These are phyloP conservation scores for Lomographa bimaculata DNA, from an alignment of 2,888 invertebrate species.

Conservation along the genomic window DNA sequence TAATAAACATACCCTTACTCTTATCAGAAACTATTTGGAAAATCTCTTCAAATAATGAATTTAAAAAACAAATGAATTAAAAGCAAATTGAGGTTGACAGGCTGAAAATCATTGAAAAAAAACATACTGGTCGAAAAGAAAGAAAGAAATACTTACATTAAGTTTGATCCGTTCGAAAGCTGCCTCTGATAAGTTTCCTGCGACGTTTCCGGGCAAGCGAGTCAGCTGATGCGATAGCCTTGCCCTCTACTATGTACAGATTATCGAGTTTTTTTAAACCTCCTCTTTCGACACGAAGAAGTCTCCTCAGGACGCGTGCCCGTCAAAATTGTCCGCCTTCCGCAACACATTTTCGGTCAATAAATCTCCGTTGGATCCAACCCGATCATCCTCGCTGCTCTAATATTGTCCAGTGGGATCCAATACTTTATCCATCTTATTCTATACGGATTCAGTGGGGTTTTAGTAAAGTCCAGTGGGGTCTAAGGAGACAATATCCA, in stretches of 20 bases:
- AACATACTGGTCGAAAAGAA: too few species aligned
- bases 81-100: background rate
- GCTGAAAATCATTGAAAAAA: too few species aligned
- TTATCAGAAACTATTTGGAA: constrained; percentile 11
- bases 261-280: constrained; percentile 51
- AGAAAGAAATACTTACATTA: constrained; percentile 52
- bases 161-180: constrained; percentile 34
- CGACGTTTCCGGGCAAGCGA: constrained; percentile 65
- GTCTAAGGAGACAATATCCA: constrained; percentile 75
- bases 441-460: constrained; percentile 71
- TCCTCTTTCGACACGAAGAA: constrained; percentile 76
- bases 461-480: constrained; percentile 77
- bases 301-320: constrained; percentile 74
- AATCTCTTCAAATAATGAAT: constrained; percentile 5
- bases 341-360: constrained; percentile 77
- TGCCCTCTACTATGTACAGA: constrained; percentile 73
- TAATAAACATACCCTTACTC: too few species aligned
- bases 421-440: constrained; percentile 59
- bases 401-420: constrained; percentile 75
- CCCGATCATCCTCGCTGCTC: constrained; percentile 61
- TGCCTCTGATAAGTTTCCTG: constrained; percentile 38
- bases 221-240: constrained; percentile 79
- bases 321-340: constrained; percentile 68
- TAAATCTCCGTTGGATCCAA: constrained; percentile 77
- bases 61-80: constrained; percentile 15